Evolutionary conservation across 2,113 vertebrate species (phyloP), one percentile per base, ranked within the genome.

Genomic region (Poicephalus meyeri): DNA sequence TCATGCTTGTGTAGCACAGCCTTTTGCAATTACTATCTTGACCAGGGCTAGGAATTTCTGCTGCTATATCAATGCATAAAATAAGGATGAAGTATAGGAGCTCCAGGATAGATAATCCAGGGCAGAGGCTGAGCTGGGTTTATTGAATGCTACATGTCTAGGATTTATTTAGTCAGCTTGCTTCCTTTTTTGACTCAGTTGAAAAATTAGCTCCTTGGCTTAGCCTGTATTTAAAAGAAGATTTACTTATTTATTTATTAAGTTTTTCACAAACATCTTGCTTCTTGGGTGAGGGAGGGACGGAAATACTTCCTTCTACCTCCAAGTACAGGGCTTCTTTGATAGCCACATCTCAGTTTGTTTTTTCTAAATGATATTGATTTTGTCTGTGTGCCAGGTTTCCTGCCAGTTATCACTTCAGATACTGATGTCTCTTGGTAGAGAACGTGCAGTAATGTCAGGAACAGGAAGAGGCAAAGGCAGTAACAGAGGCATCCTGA

Each of bases 331-430:
- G 66, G 90, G 10, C 74, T 80, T 41, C 52, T 91, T 91, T 72
- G 42, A 76, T 95, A 93, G 46, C 63, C 79, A 86, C 41, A 52
- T 76, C 74, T 96, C 81, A 78, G 29, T 39, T 97, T 95, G 82
- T 76, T 96, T 88, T 97, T 91, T 93, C 56, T 82, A 86, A 96
- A 91, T 63, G 1, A 41, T 93, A 92, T 69, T 93, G 92, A 96
- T 95, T 98, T 97, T 94, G 60, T 92, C 81, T 93, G 28, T 79
- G 60, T 91, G 66, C 66, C 94, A 92, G 55, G 61, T 97, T 97
- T 89, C 88, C 94, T 89, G 33, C 49, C 72, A 60, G 19, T 96
- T 96, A 94, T 78, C 92, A 31, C 74, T 96, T 95, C 83, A 93
- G 71, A 60, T 78, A 61, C 70, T 76, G 82, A 72, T 74, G 47